Evolutionary conservation across 2,113 vertebrate genomes (phyloP), one percentile per base, ranked within the genome.

Genomic region (Chaetorhynchus papuensis): DNA sequence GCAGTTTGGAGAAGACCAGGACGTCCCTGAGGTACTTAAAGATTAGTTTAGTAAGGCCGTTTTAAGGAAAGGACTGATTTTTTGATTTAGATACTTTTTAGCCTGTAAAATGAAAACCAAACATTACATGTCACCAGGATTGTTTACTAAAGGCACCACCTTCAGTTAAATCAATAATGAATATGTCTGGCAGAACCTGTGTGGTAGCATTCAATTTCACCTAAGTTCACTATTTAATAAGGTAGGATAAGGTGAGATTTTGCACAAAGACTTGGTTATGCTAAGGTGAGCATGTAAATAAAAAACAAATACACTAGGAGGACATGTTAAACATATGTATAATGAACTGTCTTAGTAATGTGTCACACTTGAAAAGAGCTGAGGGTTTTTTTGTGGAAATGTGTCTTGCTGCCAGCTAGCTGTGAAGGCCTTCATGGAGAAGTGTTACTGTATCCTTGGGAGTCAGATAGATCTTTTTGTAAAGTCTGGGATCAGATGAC

Each of bases 1-100:
- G 44, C 35, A 31, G 27, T 56, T 85, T 26, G 66, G 44, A 44
- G 35, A 49, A 76, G 45, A 33, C 22, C 18, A 59, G 69, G 54
- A 44, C 61, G 8, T 61, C 18, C 7, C 11, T 70, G 65, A 81
- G 39, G 11, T 88, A 53, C 54, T 79, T 52, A 16, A 17, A 17
- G 10, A 5, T 19, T 64, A 7, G 22, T 79, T 87, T 65, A 71
- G 39, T 0, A 1, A 72, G 45, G 35, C 10, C 0, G 0, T 66
- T 70, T 2, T 15, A 71, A 74, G 47, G 30, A 64, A 83, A 1
- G 1, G 78, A 61, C 13, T 27, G 6, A 9, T 39, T 31, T 68
- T 75, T 93, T 54, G 0, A 49, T 60, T 47, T 65, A 69, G 18
- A 13, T 77, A 54, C 11, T 57, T 92, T 57, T 88, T 15, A 44